Percentiles rank a stretch among this genome's conserved stretches.
phyloP scores from a whole-genome alignment of 1,140 invertebrate genomes.

The Anagrus nilaparvatae region DNA sequence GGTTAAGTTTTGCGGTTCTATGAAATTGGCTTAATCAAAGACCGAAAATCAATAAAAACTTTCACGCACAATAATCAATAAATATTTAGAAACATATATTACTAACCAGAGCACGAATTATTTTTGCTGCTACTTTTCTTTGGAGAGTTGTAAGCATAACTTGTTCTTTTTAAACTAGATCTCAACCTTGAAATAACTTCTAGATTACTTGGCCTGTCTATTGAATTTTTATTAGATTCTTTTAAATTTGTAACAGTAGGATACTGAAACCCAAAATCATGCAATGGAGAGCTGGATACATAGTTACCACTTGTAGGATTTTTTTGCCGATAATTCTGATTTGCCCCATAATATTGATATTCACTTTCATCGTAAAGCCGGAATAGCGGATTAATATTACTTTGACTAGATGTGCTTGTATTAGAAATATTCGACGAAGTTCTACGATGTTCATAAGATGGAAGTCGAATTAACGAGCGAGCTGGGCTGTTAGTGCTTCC shows the following conservation, averaged over 20 bases:
- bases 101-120: constrained; percentile 46
- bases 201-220: constrained; percentile 64
- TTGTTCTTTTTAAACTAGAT: constrained; percentile 65
- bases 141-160: constrained; percentile 41
- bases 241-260: constrained; percentile 49
- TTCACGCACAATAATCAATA: too few relatives aligned
- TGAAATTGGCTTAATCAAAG: too few relatives aligned
- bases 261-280: constrained; percentile 39
- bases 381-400: constrained; percentile 50
- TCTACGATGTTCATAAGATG: constrained; percentile 48
- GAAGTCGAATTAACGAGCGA: constrained; percentile 35
- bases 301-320: too few relatives aligned
- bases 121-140: constrained; percentile 47
- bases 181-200: constrained; percentile 56
- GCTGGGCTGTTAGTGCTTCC: constrained; percentile 43
- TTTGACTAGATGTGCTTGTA: constrained; percentile 46
- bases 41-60: too few relatives aligned
- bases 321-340: constrained; percentile 16
- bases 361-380: constrained; percentile 54
- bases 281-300: too few relatives aligned
- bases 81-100: background rate
- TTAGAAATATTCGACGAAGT: constrained; percentile 66
- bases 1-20: too few relatives aligned
- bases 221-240: constrained; percentile 36
- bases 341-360: constrained; percentile 32